A percentile compares a stretch with the other conserved stretches of the same genome.
phyloP scores from a whole-genome alignment of 2,888 invertebrate species.

The Bedellia somnulentella region DNA sequence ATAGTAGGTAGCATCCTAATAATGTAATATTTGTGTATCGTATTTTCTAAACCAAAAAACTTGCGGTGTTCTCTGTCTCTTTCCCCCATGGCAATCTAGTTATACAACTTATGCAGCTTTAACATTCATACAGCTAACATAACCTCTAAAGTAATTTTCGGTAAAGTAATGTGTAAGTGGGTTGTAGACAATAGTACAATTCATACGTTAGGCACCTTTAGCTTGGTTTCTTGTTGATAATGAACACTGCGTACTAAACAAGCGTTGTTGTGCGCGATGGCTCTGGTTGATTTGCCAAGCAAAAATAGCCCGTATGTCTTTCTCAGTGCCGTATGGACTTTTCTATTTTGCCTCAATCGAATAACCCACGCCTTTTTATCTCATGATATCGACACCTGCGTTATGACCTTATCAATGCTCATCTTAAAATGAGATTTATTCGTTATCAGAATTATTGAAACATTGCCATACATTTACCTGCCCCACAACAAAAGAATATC shows the following conservation, averaged over 20 bases:
- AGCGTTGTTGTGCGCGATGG: conserved; percentile 29
- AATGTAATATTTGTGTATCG: too few species aligned
- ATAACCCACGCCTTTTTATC: conserved; percentile 53
- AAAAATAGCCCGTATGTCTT: conserved; percentile 36
- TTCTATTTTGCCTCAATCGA: conserved; percentile 37
- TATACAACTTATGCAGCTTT: conserved; percentile 18
- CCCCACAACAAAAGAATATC: too few species aligned
- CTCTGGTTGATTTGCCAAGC: conserved; percentile 37
- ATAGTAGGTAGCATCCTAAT: too few species aligned
- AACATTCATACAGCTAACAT: neutral
- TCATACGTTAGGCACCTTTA: too few species aligned
- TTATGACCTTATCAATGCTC: too few species aligned
- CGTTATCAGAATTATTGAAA: too few species aligned
- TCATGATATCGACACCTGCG: conserved; percentile 48
- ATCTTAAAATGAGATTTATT: too few species aligned
- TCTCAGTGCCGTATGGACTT: conserved; percentile 26
- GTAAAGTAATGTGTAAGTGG: neutral
- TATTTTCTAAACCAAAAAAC: too few species aligned
- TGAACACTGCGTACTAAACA: conserved; percentile 4
- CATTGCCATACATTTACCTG: too few species aligned
- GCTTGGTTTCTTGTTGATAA: neutral
- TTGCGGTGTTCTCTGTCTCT: conserved; percentile 18
- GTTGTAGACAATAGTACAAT: conserved; percentile 2
- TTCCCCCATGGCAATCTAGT: conserved; percentile 23
- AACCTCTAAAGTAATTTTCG: neutral